These are phyloP conservation scores for Tribolium madens DNA, from an alignment of 1,140 invertebrate species.

Conservation along the genomic window DNA sequence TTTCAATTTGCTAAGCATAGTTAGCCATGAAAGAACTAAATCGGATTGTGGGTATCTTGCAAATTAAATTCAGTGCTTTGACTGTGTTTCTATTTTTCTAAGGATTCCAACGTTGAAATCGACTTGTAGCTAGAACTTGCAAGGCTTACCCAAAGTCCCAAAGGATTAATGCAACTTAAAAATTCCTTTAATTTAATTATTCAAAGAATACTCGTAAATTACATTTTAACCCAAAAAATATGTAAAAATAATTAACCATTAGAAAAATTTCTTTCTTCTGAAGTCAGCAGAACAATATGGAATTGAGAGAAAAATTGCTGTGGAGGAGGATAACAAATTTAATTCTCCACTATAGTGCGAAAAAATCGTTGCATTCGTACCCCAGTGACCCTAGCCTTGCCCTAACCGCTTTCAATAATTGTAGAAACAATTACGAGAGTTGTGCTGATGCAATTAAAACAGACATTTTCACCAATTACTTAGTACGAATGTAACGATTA, in stretches of 20 bases:
- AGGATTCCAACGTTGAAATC: not conserved
- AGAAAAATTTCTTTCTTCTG: too few species aligned
- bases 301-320: too few species aligned
- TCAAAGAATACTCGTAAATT: too few species aligned
- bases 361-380: not conserved
- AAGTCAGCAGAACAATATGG: too few species aligned
- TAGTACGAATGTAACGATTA: slow-evolving; percentile 2
- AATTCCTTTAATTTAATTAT: too few species aligned
- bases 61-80: slow-evolving; percentile 40
- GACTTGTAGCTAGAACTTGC: not conserved
- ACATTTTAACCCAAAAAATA: too few species aligned
- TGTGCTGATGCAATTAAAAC: slow-evolving; percentile 1
- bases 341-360: not conserved
- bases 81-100: slow-evolving; percentile 19
- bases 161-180: not conserved
- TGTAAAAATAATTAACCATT: too few species aligned
- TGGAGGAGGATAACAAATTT: too few species aligned
- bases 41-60: slow-evolving; percentile 44
- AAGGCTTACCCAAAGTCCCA: not conserved
- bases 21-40: slow-evolving; percentile 34
- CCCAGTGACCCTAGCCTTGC: not conserved
- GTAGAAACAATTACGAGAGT: not conserved
- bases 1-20: slow-evolving; percentile 39
- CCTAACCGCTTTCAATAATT: not conserved
- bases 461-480: slow-evolving; percentile 1